Evolutionary conservation across 1,140 invertebrate genomes (phyloP).

Genomic region (Heliconius melpomene): DNA sequence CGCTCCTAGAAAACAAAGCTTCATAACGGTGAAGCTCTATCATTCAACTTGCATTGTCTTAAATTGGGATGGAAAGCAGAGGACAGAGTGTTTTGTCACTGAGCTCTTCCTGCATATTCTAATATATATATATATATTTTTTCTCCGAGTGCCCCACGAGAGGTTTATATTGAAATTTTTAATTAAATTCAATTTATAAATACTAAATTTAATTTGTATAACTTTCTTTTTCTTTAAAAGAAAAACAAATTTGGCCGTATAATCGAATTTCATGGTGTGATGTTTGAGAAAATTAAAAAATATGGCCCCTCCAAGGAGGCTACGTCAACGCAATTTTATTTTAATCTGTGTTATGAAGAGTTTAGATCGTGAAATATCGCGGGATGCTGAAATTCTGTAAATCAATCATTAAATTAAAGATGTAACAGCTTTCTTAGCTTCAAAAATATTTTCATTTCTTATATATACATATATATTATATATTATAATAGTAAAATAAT

Average conservation of each 20-base stretch:
- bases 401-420: neutral
- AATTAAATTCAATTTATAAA: too few species aligned
- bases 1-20: too few species aligned
- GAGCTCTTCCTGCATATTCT: too few species aligned
- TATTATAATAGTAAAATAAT: too few species aligned
- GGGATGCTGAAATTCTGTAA: neutral
- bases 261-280: conserved; percentile 63
- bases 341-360: conserved; percentile 72
- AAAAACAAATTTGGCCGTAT: conserved; percentile 61
- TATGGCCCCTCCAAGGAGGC: conserved; percentile 53
- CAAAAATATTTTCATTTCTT: neutral
- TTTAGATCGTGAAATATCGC: neutral
- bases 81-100: too few species aligned
- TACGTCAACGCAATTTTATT: conserved; percentile 75
- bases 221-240: neutral
- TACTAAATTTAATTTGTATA: neutral
- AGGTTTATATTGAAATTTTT: too few species aligned
- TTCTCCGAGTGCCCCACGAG: too few species aligned
- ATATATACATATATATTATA: neutral
- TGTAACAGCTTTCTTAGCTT: neutral
- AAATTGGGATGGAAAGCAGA: too few species aligned
- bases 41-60: too few species aligned
- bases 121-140: too few species aligned
- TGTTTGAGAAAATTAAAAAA: conserved; percentile 79
- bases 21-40: too few species aligned